Base-by-base conservation (phyloP, 1,140 invertebrate species). In the Anthonomus grandis region DNA sequence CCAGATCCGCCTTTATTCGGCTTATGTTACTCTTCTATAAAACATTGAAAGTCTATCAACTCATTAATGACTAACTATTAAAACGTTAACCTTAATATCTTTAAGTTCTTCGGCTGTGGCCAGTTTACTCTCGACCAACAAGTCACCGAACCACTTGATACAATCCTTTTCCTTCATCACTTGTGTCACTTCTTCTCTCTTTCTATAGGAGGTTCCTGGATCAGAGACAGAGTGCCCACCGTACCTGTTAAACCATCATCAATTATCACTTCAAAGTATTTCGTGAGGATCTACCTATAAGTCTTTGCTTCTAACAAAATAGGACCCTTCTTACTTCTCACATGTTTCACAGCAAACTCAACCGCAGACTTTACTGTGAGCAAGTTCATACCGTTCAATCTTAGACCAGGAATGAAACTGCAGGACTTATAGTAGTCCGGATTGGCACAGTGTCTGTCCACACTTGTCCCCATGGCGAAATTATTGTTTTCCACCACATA, bases 401-500 rank as follows among this genome's bases (percentile, higher is more conserved):
- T 86, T 48, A 90, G 82, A 60, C 97, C 97, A 59, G 96, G 95
- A 63, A 99, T 76, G 70, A 89, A 95, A 77, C 98, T 95, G 53
- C 95, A 95, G 65, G 95, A 81, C 0, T 90, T 91, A 71, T 96
- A 98, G 75, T 95, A 98, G 19, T 91, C 84, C 0, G 89, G 89
- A 64, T 82, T 90, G 2, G 93, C 94, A 0, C 95, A 86, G 0
- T 93, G 82, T 57, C 97, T 79, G 50, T 93, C 89, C 3, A 82
- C 81, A 62, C 88, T 89, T 2, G 97, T 98, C 48, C 96, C 96
- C 95, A 98, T 98, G 41, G 93, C 95, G 71, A 95, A 98, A 38
- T 90, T 87, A 76, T 99, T 99, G 72, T 99, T 99, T 78, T 99
- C 96, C 71, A 95, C 97, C 25, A 98, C 84, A 76, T 95, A 98